Evolutionary conservation across 2,797 vertebrate species (phyloP).

Genomic region (Neosilurus hyrtlii): DNA sequence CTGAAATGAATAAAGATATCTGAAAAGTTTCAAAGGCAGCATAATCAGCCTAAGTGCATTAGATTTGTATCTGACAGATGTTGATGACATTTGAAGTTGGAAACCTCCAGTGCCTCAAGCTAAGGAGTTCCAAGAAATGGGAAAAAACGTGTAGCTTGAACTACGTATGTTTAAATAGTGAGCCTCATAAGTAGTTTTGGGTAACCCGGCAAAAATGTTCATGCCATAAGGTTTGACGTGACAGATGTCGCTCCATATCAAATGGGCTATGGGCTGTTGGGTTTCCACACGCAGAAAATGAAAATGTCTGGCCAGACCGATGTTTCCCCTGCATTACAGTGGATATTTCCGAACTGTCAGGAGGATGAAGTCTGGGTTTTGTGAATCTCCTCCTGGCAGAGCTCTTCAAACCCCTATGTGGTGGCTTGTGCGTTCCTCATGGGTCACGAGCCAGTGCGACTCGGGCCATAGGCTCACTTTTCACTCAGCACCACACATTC

Average conservation of each 20-base stretch:
- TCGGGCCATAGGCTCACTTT: conserved; percentile 66
- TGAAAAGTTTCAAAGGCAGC: conserved; percentile 42
- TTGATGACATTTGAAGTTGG: conserved; percentile 39
- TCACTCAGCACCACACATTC: conserved; percentile 69
- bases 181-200: conserved; percentile 41
- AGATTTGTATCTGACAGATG: conserved; percentile 50
- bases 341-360: conserved; percentile 79
- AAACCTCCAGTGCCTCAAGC: conserved; percentile 31
- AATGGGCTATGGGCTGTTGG: conserved; percentile 62
- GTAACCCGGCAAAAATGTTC: conserved; percentile 37
- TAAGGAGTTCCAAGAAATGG: conserved; percentile 23
- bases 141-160: conserved; percentile 9
- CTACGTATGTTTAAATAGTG: conserved; percentile 49
- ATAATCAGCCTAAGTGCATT: conserved; percentile 41
- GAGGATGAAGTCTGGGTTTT: conserved; percentile 75
- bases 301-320: conserved; percentile 78
- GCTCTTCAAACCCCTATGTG: conserved; percentile 58
- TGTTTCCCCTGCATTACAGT: conserved; percentile 76
- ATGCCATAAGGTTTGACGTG: conserved; percentile 62
- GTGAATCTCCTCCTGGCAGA: conserved; percentile 68
- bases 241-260: conserved; percentile 71
- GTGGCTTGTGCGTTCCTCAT: conserved; percentile 63
- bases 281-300: conserved; percentile 74
- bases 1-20: conserved; percentile 43
- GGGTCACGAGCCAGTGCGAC: conserved; percentile 57